Evolutionary conservation across 2,888 invertebrate genomes (phyloP), one percentile per base, ranked within the genome.

Genomic region (Lasius fuliginosus): DNA sequence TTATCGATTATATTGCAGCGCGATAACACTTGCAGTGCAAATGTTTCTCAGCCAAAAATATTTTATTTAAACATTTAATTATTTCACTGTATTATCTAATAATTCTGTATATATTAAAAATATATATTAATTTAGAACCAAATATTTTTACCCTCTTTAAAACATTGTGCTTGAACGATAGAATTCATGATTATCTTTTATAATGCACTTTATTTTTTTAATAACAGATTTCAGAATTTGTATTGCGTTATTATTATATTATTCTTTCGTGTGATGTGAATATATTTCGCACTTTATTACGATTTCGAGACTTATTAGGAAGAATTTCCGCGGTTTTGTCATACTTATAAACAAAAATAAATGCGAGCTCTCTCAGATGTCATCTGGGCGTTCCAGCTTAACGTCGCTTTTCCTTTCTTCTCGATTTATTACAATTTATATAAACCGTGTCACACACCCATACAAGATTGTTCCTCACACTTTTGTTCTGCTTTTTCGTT

Each of bases 121-220:
- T 53, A 4, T 36, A 56, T 53, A 49, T 69, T 49, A 15, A 2
- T 71, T 8, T 53, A 8, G 12, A 53, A 69, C 42, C 1, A 15
- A 67, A 67, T 46, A 68, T 49, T 49, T n/a, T 12, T 69, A 69
- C 15, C 3, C 23, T 23, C 9, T 69, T 69, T 27, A 27, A 12
- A 12, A 27, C 12, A 12, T 71, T 36, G 53, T 23, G 4, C 5
- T 69, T 69, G n/a, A 69, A 15, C 46, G n/a, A 23, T 71, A 49
- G n/a, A 68, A 68, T 49, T 53, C 23, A 15, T 23, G 8, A 69
- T 56, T 36, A 73, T 40, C n/a, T 58, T 58, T 73, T 27, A 27
- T 27, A 27, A 73, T 3, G 23, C 42, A 27, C 6, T 27, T 5
- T 27, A 6, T 30, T 23, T 27, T 40, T 73, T 40, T 12, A 58